Conservation (phyloP, 1,140 invertebrate genomes). For the Drosophila repletoides region DNA sequence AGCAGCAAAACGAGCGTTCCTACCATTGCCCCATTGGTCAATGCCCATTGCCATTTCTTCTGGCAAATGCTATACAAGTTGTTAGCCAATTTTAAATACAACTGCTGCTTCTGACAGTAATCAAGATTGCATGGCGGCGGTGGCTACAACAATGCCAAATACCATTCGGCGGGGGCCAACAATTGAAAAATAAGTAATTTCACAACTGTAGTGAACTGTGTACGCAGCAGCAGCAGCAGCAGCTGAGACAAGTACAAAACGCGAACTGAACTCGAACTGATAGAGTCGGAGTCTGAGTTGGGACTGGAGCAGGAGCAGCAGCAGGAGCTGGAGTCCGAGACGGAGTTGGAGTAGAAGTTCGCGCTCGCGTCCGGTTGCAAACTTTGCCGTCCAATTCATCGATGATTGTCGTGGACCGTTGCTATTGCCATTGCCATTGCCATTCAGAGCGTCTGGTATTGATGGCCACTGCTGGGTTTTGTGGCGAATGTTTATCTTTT, state of each 20-base stretch:
- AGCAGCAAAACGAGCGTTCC: conserved; percentile 40
- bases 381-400: conserved; percentile 74
- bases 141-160: conserved; percentile 72
- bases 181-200: conserved; percentile 79
- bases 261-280: neutral
- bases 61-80: conserved; percentile 57
- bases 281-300: conserved; percentile 4
- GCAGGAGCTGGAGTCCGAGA: conserved; percentile 26
- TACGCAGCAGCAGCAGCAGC: conserved; percentile 34
- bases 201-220: conserved; percentile 70
- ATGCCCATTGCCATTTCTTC: conserved; percentile 27
- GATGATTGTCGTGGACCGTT: conserved; percentile 66
- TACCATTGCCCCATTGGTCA: conserved; percentile 33
- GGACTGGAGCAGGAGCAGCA: conserved; percentile 14
- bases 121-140: conserved; percentile 71
- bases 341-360: conserved; percentile 8
- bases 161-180: conserved; percentile 62
- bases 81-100: conserved; percentile 78
- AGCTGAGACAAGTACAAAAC: conserved; percentile 32
- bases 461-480: conserved; percentile 36
- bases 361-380: conserved; percentile 56
- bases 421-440: conserved; percentile 37
- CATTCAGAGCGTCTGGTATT: conserved; percentile 32
- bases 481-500: conserved; percentile 72
- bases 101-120: conserved; percentile 76